A percentile compares a stretch with the other conserved stretches of the same genome.
phyloP scores from a whole-genome alignment of 2,888 invertebrate genomes.

The Leptothorax acervorum region DNA sequence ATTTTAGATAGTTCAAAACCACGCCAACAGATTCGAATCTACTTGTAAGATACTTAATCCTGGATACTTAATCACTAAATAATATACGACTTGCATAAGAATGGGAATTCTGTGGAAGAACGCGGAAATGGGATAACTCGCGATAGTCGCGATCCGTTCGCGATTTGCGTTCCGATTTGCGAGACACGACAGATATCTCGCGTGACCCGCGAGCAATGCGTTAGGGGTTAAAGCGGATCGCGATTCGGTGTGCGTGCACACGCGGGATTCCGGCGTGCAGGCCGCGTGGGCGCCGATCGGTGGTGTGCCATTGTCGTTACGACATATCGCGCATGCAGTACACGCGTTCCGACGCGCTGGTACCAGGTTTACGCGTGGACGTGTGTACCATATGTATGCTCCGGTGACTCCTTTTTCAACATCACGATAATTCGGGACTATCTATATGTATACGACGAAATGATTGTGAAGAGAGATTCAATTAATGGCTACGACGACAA shows the following conservation, averaged over 20 bases:
- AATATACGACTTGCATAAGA: neutral
- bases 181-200: conserved; percentile 27
- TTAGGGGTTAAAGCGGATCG: conserved; percentile 22
- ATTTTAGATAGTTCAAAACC: no score
- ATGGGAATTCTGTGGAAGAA: neutral
- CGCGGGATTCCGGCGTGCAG: conserved; percentile 50
- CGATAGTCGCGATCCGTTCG: neutral
- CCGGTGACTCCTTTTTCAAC: neutral
- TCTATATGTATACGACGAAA: neutral
- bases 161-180: conserved; percentile 26
- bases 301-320: conserved; percentile 65
- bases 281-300: conserved; percentile 66
- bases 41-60: no score
- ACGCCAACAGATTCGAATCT: no score
- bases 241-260: conserved; percentile 19
- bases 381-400: neutral
- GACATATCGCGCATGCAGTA: conserved; percentile 67
- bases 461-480: no score
- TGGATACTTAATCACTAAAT: neutral
- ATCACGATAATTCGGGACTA: neutral
- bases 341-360: conserved; percentile 47
- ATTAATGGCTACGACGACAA: no score
- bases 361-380: neutral
- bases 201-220: neutral
- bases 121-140: neutral